A percentile compares a stretch with the other conserved stretches of the same genome.
Conservation (phyloP, 2,797 vertebrate species). For the Cynopterus sphinx region DNA sequence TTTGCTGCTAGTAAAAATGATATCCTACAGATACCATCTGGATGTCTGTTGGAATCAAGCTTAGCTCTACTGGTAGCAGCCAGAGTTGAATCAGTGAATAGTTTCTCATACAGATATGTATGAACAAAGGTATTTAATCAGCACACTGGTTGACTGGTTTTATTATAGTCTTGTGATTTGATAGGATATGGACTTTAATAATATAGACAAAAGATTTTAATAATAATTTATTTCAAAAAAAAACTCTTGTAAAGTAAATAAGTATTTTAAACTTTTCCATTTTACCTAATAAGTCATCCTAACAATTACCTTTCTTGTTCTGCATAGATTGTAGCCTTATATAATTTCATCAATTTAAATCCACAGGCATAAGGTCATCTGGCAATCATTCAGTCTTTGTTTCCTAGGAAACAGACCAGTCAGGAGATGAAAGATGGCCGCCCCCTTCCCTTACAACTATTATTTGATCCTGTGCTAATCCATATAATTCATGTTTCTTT, state of each 20-base stretch:
- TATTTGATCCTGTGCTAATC: slow-evolving; percentile 79
- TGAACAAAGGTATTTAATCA: slow-evolving; percentile 74
- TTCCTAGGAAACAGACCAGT: slow-evolving; percentile 84
- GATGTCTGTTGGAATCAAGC: slow-evolving; percentile 58
- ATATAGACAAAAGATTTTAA: slow-evolving; percentile 50
- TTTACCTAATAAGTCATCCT: slow-evolving; percentile 74
- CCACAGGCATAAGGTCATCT: slow-evolving; percentile 81
- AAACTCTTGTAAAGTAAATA: slow-evolving; percentile 66
- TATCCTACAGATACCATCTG: slow-evolving; percentile 70
- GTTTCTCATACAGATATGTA: slow-evolving; percentile 52
- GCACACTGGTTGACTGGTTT: background rate
- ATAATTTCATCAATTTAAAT: slow-evolving; percentile 84
- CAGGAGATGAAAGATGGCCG: slow-evolving; percentile 79
- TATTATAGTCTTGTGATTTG: slow-evolving; percentile 50
- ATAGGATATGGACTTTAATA: slow-evolving; percentile 57
- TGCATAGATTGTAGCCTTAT: slow-evolving; percentile 74
- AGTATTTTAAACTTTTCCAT: slow-evolving; percentile 71
- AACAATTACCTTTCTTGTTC: slow-evolving; percentile 77
- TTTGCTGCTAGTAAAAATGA: slow-evolving; percentile 65
- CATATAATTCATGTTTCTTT: slow-evolving; percentile 72
- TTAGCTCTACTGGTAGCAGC: slow-evolving; percentile 15
- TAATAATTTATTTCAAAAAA: slow-evolving; percentile 65
- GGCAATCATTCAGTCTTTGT: slow-evolving; percentile 79
- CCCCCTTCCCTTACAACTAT: slow-evolving; percentile 77
- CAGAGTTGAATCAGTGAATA: slow-evolving; percentile 62